phyloP scores from a whole-genome alignment of 2,113 vertebrate species.

The Bagarius yarrelli region DNA sequence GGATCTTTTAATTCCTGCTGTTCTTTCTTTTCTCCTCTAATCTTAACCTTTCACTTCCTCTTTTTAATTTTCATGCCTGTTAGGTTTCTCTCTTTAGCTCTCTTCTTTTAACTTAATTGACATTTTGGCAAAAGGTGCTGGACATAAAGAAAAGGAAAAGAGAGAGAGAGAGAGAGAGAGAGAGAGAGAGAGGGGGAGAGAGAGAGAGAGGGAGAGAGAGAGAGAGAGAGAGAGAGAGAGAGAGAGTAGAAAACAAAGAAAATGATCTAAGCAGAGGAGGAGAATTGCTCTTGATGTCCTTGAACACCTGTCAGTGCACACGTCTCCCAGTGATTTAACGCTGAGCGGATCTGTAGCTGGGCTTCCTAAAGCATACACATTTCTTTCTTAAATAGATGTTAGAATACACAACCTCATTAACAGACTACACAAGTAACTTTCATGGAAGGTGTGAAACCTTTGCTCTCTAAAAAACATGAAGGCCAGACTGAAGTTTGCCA shows the following conservation, averaged over 20 bases:
- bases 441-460: no score
- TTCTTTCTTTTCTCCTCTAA: conserved; percentile 55
- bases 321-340: conserved; percentile 34
- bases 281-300: neutral
- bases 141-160: conserved; percentile 21
- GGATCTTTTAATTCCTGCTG: conserved; percentile 53
- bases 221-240: neutral
- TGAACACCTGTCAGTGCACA: conserved; percentile 26
- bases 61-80: conserved; percentile 56
- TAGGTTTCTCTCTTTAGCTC: conserved; percentile 49
- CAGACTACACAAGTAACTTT: no score
- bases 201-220: neutral
- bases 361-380: conserved; percentile 1
- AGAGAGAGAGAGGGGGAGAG: neutral
- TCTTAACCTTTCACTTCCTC: conserved; percentile 62
- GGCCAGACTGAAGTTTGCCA: no score
- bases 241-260: neutral
- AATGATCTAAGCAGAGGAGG: neutral
- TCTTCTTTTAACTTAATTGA: conserved; percentile 64
- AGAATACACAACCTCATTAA: neutral
- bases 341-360: conserved; percentile 23
- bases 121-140: conserved; percentile 53
- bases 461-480: no score
- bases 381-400: neutral
- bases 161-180: neutral